phyloP scores from a whole-genome alignment of 2,113 vertebrate genomes.

The Microcebus ravelobensis region DNA sequence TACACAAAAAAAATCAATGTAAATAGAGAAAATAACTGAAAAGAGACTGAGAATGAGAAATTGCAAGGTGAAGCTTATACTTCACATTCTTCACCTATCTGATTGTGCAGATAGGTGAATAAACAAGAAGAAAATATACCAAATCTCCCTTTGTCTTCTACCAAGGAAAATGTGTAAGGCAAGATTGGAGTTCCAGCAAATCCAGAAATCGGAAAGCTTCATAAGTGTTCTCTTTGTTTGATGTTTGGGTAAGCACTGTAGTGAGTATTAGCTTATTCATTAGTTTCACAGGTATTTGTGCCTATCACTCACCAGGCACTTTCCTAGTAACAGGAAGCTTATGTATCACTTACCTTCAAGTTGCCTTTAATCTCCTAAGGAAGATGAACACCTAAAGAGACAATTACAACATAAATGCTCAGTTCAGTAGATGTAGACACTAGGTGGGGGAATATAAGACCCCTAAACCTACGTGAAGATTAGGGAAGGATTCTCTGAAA shows the following conservation, averaged over 20 bases:
- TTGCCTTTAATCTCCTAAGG: background rate
- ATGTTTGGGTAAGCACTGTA: no score
- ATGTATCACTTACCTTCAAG: rapidly evolving
- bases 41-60: background rate
- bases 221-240: background rate
- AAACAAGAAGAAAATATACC: background rate
- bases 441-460: background rate
- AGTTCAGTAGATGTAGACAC: background rate
- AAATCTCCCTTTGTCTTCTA: background rate
- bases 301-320: background rate
- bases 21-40: background rate
- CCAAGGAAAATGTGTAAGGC: background rate
- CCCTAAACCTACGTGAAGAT: background rate
- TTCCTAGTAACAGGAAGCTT: background rate
- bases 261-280: background rate
- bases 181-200: background rate
- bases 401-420: background rate
- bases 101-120: rapidly evolving
- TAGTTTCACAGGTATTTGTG: background rate
- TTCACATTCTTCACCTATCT: background rate
- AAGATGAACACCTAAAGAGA: background rate
- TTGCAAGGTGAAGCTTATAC: background rate
- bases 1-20: background rate
- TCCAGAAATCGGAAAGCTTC: background rate
- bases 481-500: background rate